These are phyloP conservation scores for Saxidomus purpurata DNA, from an alignment of 1,140 invertebrate genomes.

Conservation along the genomic window DNA sequence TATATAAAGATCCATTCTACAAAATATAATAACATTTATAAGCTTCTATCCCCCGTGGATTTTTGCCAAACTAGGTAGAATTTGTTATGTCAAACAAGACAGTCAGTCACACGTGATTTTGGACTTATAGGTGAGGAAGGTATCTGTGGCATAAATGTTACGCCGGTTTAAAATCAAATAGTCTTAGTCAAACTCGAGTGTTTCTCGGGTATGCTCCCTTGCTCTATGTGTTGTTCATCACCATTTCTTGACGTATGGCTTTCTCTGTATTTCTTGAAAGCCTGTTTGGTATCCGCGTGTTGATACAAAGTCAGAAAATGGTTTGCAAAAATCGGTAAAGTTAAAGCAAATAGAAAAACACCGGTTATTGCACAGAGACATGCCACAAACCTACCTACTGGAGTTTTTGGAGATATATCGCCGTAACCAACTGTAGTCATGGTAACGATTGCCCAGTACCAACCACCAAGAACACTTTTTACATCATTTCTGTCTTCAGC, in stretches of 20 bases:
- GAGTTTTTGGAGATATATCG: constrained; percentile 74
- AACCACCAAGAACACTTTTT: constrained; percentile 39
- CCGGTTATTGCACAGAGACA: constrained; percentile 97
- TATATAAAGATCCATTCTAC: too few species aligned
- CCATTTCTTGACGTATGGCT: background rate
- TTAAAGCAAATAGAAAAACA: constrained; percentile 97
- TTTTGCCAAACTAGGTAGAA: too few species aligned
- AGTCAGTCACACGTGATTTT: too few species aligned
- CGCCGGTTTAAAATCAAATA: too few species aligned
- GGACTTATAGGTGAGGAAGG: too few species aligned
- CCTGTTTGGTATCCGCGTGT: background rate
- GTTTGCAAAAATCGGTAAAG: constrained; percentile 98
- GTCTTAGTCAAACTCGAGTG: too few species aligned
- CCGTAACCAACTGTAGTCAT: constrained; percentile 99
- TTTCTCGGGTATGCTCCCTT: too few species aligned
- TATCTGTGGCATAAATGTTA: too few species aligned
- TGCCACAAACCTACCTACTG: constrained; percentile 96
- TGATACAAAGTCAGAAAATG: constrained; percentile 6
- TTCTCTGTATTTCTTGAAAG: background rate
- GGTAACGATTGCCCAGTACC: constrained; percentile 93
- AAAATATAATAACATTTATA: too few species aligned
- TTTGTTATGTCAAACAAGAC: too few species aligned
- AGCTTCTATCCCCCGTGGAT: too few species aligned
- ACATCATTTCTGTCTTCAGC: constrained; percentile 1
- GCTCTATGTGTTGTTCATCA: too few species aligned